These are phyloP conservation scores for Lepilemur septentrionalis DNA, from an alignment of 2,797 vertebrate genomes.

Conservation along the genomic window DNA sequence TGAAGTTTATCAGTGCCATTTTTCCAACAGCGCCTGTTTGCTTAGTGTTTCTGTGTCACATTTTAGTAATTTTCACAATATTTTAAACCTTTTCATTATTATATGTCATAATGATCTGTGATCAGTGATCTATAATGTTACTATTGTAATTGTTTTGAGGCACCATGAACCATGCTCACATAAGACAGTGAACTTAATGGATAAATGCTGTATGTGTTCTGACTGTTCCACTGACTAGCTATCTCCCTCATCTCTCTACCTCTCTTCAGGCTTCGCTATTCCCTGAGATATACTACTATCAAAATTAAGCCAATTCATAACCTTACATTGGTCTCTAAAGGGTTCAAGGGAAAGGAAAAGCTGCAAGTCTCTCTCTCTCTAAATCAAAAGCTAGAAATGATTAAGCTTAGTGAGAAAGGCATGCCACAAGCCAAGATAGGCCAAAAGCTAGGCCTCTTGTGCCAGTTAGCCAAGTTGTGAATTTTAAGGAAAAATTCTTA, in stretches of 20 bases:
- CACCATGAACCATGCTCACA: not conserved
- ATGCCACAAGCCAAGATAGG: not conserved
- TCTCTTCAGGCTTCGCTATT: not conserved
- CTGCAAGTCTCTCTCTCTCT: not conserved
- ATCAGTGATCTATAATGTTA: not conserved
- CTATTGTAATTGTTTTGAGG: not conserved
- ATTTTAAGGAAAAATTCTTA: not conserved
- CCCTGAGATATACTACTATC: not conserved
- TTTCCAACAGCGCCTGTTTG: not conserved
- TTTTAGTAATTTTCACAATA: not conserved
- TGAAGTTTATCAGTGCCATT: not conserved
- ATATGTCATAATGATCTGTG: not conserved
- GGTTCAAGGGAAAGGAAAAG: not conserved
- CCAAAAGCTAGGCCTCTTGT: not conserved
- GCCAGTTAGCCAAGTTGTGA: not conserved
- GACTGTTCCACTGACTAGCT: not conserved
- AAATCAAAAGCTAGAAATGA: not conserved
- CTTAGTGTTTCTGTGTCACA: not conserved
- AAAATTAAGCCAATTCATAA: not conserved
- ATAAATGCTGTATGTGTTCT: not conserved
- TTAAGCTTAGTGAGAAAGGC: not conserved
- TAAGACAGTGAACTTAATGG: not conserved
- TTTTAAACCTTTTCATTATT: not conserved
- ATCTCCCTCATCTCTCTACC: not conserved
- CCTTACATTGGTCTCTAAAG: not conserved